Evolutionary conservation across 2,797 vertebrate species (phyloP).

Genomic region (Rhinogobio ventralis): DNA sequence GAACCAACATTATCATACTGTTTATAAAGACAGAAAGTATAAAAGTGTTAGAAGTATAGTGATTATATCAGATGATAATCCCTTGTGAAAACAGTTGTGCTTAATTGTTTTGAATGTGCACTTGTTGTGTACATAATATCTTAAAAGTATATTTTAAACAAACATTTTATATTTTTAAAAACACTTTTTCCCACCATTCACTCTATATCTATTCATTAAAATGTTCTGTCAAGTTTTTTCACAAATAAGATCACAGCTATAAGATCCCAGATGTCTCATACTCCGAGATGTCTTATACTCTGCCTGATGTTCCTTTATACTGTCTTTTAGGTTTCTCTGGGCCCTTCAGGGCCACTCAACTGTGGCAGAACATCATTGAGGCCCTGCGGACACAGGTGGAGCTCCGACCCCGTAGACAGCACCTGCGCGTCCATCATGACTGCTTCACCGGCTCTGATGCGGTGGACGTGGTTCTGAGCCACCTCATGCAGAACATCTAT

Average conservation of each 20-base stretch:
- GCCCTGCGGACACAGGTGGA: constrained; percentile 84
- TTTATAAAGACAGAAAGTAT: background rate
- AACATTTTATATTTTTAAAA: no score
- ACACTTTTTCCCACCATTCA: no score
- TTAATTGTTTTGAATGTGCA: background rate
- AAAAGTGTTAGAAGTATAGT: background rate
- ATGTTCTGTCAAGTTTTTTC: no score
- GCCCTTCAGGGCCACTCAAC: constrained; percentile 85
- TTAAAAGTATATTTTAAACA: background rate
- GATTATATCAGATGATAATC: background rate
- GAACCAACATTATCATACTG: background rate
- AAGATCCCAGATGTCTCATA: no score
- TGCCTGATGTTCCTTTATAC: no score
- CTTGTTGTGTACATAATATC: background rate
- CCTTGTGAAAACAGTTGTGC: background rate
- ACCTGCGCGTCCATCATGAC: constrained; percentile 77
- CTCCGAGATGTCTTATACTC: no score
- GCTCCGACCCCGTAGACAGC: constrained; percentile 78
- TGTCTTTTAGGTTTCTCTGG: constrained; percentile 71
- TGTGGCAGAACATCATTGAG: constrained; percentile 87
- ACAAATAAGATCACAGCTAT: no score
- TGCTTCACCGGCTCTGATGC: constrained; percentile 85
- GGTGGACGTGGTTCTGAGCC: constrained; percentile 85
- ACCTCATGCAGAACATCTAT: constrained; percentile 87
- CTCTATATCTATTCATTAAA: no score